A percentile compares a stretch with the other conserved stretches of the same genome.
Evolutionary conservation across 2,797 vertebrate genomes (phyloP).

Genomic region (Gorsachius magnificus): DNA sequence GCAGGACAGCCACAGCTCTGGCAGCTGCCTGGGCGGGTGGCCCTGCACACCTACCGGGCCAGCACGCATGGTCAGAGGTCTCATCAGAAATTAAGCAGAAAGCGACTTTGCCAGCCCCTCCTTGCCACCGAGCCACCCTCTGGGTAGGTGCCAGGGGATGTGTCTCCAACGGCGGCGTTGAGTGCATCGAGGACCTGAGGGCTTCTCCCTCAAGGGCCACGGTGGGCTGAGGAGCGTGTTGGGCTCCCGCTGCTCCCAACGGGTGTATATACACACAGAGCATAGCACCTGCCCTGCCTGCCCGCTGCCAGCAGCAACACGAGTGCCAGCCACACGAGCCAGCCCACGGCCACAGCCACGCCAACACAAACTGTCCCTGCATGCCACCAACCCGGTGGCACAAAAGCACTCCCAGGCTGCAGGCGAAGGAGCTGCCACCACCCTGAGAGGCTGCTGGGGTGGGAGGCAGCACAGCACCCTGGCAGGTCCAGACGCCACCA

Average conservation of each 20-base stretch:
- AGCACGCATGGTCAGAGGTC: accelerated
- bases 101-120: not conserved
- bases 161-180: not conserved
- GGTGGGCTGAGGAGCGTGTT: not conserved
- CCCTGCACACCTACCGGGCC: not conserved
- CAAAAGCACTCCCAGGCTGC: not conserved
- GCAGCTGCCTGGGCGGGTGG: not conserved
- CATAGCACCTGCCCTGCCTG: not conserved
- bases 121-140: not conserved
- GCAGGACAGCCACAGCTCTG: not conserved
- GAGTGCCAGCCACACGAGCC: not conserved
- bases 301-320: not conserved
- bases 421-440: not conserved
- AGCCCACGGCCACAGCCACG: accelerated
- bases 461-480: not conserved
- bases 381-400: accelerated
- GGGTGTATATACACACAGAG: not conserved
- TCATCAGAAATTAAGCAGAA: not conserved
- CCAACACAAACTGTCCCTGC: accelerated
- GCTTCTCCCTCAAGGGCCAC: not conserved
- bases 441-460: not conserved
- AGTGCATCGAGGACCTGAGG: not conserved
- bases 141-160: not conserved
- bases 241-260: not conserved
- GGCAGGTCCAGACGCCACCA: not conserved